Evolutionary conservation across 2,113 vertebrate species (phyloP).

Genomic region (Onychorhynchus coronatus): DNA sequence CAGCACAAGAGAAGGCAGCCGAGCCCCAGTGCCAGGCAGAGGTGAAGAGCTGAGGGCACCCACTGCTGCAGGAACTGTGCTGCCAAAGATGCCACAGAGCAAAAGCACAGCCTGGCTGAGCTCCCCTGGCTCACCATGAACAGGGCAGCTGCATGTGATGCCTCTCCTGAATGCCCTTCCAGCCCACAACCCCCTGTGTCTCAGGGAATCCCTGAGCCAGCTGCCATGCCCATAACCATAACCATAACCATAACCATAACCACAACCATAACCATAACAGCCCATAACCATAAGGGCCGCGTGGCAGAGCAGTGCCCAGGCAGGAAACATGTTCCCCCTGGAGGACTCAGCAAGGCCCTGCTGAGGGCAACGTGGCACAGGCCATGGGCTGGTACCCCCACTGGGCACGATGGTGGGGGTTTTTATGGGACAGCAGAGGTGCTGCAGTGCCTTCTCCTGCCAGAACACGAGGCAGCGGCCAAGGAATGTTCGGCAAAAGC

Average conservation of each 20-base stretch:
- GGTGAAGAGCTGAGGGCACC: neutral
- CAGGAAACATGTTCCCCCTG: neutral
- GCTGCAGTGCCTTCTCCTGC: neutral
- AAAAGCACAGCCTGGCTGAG: neutral
- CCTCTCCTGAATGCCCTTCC: neutral
- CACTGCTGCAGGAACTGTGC: neutral
- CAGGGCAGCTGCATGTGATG: neutral
- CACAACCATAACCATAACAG: no score
- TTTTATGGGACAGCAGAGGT: neutral
- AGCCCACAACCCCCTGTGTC: neutral
- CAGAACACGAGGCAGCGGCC: neutral
- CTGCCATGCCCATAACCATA: neutral
- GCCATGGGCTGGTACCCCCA: neutral
- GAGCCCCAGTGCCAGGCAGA: fast-evolving
- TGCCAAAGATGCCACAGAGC: neutral
- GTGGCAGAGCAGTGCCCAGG: neutral
- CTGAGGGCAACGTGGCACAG: neutral
- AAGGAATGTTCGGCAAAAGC: fast-evolving
- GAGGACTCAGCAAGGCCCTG: neutral
- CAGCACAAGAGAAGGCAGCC: neutral
- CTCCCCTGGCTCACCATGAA: neutral
- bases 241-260: no score
- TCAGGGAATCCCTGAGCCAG: neutral
- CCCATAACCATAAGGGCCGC: no score
- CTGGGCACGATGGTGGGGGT: fast-evolving